phyloP scores from a whole-genome alignment of 1,140 invertebrate genomes.

The Meloidogyne exigua region DNA sequence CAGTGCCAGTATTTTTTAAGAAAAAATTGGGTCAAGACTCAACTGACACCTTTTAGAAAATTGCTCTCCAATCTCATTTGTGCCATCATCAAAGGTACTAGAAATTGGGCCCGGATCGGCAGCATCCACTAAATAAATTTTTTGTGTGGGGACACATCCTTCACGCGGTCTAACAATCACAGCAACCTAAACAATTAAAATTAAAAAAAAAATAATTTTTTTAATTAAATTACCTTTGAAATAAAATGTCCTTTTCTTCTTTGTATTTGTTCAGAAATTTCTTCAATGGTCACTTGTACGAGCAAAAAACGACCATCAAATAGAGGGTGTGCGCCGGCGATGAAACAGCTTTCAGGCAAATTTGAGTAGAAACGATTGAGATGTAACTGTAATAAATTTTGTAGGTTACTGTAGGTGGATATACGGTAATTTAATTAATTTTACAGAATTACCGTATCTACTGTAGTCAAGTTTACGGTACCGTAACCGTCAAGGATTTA shows the following conservation, averaged over 20 bases:
- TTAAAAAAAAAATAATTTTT: neutral
- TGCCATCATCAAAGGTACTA: conserved; percentile 1
- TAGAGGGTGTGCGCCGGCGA: conserved; percentile 13
- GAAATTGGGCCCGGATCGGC: neutral
- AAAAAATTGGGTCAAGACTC: too few species aligned
- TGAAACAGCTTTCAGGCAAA: neutral
- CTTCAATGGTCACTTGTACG: conserved; percentile 7
- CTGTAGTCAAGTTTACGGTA: too few species aligned
- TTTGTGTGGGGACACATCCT: neutral
- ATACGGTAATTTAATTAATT: too few species aligned
- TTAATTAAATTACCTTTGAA: conserved; percentile 4
- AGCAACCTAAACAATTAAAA: conserved; percentile 3
- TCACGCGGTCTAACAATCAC: neutral
- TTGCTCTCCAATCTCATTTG: conserved; percentile 3
- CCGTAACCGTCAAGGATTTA: too few species aligned
- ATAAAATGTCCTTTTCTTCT: neutral
- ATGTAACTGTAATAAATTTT: conserved; percentile 15
- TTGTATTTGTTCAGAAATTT: neutral
- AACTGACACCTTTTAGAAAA: neutral
- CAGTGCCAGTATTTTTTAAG: too few species aligned
- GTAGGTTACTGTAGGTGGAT: too few species aligned
- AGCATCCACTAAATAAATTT: conserved; percentile 11
- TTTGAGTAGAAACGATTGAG: neutral
- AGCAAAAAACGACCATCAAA: conserved; percentile 17
- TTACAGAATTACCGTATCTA: too few species aligned